Evolutionary conservation across 2,113 vertebrate genomes (phyloP), one percentile per base, ranked within the genome.

Genomic region (Lagopus leucura): DNA sequence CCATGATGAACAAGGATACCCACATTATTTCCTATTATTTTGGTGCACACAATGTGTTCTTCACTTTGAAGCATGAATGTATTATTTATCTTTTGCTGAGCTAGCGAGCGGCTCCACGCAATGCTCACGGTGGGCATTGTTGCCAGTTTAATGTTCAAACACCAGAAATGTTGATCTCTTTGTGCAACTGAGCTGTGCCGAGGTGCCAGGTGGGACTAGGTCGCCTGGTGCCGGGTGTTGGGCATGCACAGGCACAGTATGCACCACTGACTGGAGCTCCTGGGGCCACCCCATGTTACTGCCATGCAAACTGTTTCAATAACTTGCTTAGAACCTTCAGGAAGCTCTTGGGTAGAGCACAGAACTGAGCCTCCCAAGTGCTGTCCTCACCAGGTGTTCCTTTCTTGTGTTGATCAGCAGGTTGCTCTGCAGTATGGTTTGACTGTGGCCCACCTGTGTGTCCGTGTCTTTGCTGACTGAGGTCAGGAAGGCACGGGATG

Each of bases 1-100:
- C 94, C 93, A 88, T 70, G 93, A 95, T 95, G 88, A 93, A 94
- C 92, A 94, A 96, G 95, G 90, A 95, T 94, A 92, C 86, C 90
- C 79, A 71, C 82, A 94, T 94, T 95, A 95, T 95, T 94, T 94
- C 91, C 94, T 96, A 86, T 94, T 96, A 94, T 96, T 95, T 93
- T 91, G 86, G 93, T 93, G 91, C 88, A 93, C 94, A 95, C 93
- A 94, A 87, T 95, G 91, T 90, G 85, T 73, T 93, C 70, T 92
- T 97, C 87, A 94, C 88, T 93, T 94, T 91, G 95, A 97, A 90
- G 90, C 95, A 95, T 95, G 94, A 94, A 93, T 60, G 30, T 94
- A 88, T 94, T 96, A 96, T 97, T 97, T 95, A 84, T 95, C 88
- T 94, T 96, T 92, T 73, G 65, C 73, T 72, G 2, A 80, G 81